Evolutionary conservation across 1,140 invertebrate genomes (phyloP).

Genomic region (Ephestia elutella): DNA sequence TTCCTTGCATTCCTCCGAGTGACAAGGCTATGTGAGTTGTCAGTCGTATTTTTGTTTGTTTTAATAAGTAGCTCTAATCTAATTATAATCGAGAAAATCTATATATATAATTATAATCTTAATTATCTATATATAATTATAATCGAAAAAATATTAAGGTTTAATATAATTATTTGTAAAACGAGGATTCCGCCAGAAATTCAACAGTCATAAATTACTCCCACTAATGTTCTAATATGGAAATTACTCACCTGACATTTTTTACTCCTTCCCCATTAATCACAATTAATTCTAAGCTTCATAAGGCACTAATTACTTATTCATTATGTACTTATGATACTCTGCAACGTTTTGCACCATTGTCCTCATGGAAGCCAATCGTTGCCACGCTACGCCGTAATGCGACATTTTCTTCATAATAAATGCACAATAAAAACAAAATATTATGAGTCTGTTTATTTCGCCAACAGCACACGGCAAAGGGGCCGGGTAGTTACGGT

Average conservation of each 20-base stretch:
- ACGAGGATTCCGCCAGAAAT: too few species aligned
- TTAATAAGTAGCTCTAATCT: too few species aligned
- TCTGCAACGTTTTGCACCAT: too few species aligned
- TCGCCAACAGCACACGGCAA: conserved; percentile 14
- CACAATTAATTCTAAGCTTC: background rate
- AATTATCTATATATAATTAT: too few species aligned
- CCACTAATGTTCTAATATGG: too few species aligned
- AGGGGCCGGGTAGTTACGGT: conserved; percentile 25
- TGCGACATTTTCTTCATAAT: conserved; percentile 48
- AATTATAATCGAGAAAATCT: too few species aligned
- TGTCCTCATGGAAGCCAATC: conserved; percentile 8
- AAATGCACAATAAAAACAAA: conserved; percentile 44
- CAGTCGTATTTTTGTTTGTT: too few species aligned
- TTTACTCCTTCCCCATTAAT: conserved; percentile 7
- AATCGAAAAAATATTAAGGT: too few species aligned
- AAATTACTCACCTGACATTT: conserved; percentile 15
- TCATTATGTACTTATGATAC: background rate
- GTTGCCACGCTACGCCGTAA: conserved; percentile 49
- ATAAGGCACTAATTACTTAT: background rate
- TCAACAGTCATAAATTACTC: too few species aligned
- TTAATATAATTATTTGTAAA: background rate
- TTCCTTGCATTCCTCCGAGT: too few species aligned
- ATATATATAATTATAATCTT: too few species aligned
- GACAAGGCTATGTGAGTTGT: too few species aligned
- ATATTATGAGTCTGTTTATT: conserved; percentile 33